These are phyloP conservation scores for Prostheceraeus crozeri DNA, from an alignment of 2,888 invertebrate genomes.

Conservation along the genomic window DNA sequence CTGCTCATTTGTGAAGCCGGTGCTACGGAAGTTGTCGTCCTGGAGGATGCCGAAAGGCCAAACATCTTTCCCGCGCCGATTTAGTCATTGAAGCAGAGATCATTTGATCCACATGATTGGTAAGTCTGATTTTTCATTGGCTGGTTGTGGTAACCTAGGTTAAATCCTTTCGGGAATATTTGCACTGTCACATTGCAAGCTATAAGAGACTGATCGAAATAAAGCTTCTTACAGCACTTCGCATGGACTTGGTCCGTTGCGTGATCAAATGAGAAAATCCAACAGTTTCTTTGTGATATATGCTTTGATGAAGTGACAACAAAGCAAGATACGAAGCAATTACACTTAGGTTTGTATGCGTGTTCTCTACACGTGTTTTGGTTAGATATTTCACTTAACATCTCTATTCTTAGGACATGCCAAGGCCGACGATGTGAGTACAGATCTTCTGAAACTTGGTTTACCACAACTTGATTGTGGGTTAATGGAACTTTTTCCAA, in stretches of 20 bases:
- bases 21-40: no score
- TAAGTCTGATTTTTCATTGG: not conserved
- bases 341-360: no score
- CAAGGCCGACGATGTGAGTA: not conserved
- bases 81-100: conserved; percentile 3
- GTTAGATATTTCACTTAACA: no score
- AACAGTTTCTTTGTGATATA: not conserved
- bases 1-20: not conserved
- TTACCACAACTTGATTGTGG: no score
- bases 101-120: not conserved
- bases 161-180: not conserved
- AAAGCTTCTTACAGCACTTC: conserved; percentile 9
- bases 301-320: no score
- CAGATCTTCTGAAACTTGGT: conserved; percentile 10
- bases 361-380: not conserved
- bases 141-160: not conserved
- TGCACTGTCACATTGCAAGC: conserved; percentile 2
- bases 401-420: conserved; percentile 23
- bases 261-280: not conserved
- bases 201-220: not conserved
- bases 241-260: conserved; percentile 11
- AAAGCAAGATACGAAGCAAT: conserved; percentile 11
- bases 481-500: no score
- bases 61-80: not conserved
- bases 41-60: not conserved